phyloP scores from a whole-genome alignment of 1,140 invertebrate genomes.

The Cherax destructor region DNA sequence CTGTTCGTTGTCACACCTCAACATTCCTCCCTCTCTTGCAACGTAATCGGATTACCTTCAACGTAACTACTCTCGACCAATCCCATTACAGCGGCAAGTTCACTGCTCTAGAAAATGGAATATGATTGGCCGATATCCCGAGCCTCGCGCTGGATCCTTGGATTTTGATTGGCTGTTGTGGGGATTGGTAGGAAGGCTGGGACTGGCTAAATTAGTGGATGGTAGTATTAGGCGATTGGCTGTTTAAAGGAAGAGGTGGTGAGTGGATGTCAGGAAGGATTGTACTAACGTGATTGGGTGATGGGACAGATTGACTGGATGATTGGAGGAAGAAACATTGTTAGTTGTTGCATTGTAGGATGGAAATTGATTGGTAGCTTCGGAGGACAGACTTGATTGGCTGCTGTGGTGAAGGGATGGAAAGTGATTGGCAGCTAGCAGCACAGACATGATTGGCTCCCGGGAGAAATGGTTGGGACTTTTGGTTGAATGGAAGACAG shows the following conservation, averaged over 20 bases:
- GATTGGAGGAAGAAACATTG: too few relatives aligned
- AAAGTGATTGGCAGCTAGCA: not conserved
- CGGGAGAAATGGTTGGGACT: not conserved
- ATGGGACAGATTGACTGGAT: not conserved
- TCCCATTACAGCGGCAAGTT: constrained; percentile 49
- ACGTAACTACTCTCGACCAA: constrained; percentile 53
- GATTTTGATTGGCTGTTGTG: constrained; percentile 30
- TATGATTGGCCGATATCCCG: constrained; percentile 55
- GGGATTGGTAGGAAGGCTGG: not conserved
- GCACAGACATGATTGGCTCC: not conserved
- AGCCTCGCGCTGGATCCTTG: not conserved
- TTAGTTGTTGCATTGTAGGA: not conserved
- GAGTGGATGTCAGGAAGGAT: too few relatives aligned
- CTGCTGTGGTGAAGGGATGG: not conserved
- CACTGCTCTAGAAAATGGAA: constrained; percentile 58
- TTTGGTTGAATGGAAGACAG: too few relatives aligned
- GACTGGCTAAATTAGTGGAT: too few relatives aligned
- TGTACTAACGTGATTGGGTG: not conserved
- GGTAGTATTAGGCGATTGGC: too few relatives aligned
- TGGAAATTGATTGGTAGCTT: too few relatives aligned
- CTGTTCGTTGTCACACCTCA: not conserved
- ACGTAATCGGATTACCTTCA: constrained; percentile 51
- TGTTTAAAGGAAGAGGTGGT: not conserved
- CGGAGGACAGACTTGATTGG: not conserved
- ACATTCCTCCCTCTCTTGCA: not conserved